Evolutionary conservation across 1,140 invertebrate genomes (phyloP).

Genomic region (Nylanderia fulva): DNA sequence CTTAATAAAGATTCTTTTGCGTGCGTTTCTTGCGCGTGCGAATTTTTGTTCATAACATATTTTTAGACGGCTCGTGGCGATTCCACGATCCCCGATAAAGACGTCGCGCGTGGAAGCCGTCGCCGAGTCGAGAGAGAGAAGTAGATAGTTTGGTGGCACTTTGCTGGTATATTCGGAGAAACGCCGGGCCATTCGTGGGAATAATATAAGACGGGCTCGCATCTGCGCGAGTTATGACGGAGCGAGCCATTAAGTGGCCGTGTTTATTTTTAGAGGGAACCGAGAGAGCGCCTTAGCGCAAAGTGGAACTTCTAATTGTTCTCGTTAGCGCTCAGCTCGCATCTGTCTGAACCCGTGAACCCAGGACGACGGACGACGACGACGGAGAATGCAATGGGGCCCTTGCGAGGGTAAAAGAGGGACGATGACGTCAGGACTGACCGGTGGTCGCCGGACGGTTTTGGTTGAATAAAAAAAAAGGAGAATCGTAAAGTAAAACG

Average conservation of each 20-base stretch:
- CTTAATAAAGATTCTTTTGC: neutral
- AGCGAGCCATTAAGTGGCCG: conserved; percentile 81
- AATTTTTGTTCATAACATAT: conserved; percentile 55
- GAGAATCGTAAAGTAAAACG: conserved; percentile 28
- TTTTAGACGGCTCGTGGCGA: conserved; percentile 56
- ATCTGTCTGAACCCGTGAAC: conserved; percentile 85
- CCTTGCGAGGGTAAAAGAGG: conserved; percentile 35
- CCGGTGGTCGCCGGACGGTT: conserved; percentile 43
- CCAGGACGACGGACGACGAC: conserved; percentile 70
- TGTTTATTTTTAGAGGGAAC: conserved; percentile 84
- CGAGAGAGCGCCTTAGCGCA: conserved; percentile 75
- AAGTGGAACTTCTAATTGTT: conserved; percentile 85
- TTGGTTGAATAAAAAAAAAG: conserved; percentile 23
- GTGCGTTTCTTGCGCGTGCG: conserved; percentile 7
- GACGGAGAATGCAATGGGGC: conserved; percentile 31
- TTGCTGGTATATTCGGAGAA: conserved; percentile 76
- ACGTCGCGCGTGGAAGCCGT: conserved; percentile 52
- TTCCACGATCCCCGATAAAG: conserved; percentile 56
- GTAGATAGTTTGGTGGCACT: conserved; percentile 13
- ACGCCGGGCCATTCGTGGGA: conserved; percentile 79
- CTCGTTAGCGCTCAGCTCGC: conserved; percentile 83
- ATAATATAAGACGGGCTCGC: conserved; percentile 81
- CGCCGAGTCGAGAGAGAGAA: neutral
- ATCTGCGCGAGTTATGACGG: conserved; percentile 83
- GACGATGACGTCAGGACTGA: conserved; percentile 57